Percentiles rank a stretch among this genome's conserved stretches.
Evolutionary conservation across 2,797 vertebrate species (phyloP).

Genomic region (Chelidonichthys spinosus): DNA sequence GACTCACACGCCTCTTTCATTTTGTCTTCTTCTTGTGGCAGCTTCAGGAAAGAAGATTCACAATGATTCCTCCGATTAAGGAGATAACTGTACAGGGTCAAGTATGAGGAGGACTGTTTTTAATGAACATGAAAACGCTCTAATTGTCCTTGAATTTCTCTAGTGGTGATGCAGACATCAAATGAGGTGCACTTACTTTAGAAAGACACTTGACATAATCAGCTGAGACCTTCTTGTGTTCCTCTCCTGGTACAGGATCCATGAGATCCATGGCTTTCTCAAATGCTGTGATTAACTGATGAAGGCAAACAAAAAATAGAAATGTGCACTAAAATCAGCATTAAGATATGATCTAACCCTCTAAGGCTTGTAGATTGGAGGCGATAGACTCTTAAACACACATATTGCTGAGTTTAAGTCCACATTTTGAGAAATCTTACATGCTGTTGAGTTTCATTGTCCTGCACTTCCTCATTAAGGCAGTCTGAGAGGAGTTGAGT

Average conservation of each 20-base stretch:
- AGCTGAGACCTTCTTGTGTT: slow-evolving; percentile 87
- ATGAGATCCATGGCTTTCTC: slow-evolving; percentile 87
- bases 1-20: slow-evolving; percentile 89
- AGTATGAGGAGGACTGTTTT: not conserved
- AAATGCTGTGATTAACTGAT: slow-evolving; percentile 91
- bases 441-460: slow-evolving; percentile 88
- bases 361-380: not conserved
- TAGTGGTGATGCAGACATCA: not conserved
- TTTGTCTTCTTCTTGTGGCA: slow-evolving; percentile 86
- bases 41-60: slow-evolving; percentile 73
- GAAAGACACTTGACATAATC: slow-evolving; percentile 91
- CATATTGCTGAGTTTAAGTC: not conserved
- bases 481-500: slow-evolving; percentile 85
- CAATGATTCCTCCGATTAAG: not conserved
- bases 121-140: not conserved
- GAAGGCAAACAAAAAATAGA: slow-evolving; percentile 41
- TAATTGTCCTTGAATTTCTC: not conserved
- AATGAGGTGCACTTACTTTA: slow-evolving; percentile 83
- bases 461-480: slow-evolving; percentile 75
- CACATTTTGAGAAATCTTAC: slow-evolving; percentile 78
- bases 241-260: slow-evolving; percentile 87
- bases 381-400: not conserved
- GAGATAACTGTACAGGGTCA: not conserved
- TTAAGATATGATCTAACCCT: not conserved
- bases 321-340: not conserved